A percentile compares a stretch with the other conserved stretches of the same genome.
phyloP scores from a whole-genome alignment of 2,797 vertebrate species.

The Microchirus variegatus region DNA sequence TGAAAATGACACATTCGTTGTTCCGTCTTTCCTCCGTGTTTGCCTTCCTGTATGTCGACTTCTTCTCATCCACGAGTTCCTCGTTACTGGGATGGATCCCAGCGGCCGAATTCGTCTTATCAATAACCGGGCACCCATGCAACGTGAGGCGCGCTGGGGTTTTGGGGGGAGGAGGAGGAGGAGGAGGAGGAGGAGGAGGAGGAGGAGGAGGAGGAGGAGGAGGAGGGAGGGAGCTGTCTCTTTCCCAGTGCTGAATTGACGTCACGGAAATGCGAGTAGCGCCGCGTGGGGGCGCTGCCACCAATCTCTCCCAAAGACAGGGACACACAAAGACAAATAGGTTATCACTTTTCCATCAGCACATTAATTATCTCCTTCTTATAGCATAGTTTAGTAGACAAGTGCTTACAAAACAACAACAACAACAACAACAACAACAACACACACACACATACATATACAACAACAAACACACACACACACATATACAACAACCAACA shows the following conservation, averaged over 20 bases:
- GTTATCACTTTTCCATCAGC: slow-evolving; percentile 15
- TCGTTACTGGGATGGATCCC: slow-evolving; percentile 74
- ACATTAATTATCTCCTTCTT: too few relatives aligned
- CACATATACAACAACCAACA: too few relatives aligned
- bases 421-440: too few relatives aligned
- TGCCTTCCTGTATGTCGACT: slow-evolving; percentile 40
- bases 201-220: too few relatives aligned
- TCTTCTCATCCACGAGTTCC: slow-evolving; percentile 60
- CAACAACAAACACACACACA: too few relatives aligned
- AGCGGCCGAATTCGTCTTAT: slow-evolving; percentile 77
- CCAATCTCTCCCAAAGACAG: background rate
- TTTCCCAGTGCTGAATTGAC: slow-evolving; percentile 85
- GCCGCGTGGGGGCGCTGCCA: slow-evolving; percentile 72
- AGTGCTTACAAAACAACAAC: too few relatives aligned
- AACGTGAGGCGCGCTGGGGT: slow-evolving; percentile 77
- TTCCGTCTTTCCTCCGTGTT: slow-evolving; percentile 34
- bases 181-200: too few relatives aligned
- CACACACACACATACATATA: too few relatives aligned
- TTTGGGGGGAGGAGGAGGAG: slow-evolving; percentile 18
- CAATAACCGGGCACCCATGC: slow-evolving; percentile 80
- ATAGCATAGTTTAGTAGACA: too few relatives aligned
- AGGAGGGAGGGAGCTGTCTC: slow-evolving; percentile 81
- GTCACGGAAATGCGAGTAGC: slow-evolving; percentile 73
- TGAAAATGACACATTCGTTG: slow-evolving; percentile 46
- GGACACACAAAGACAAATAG: background rate